These are phyloP conservation scores for Grallaria varia DNA, from an alignment of 2,113 vertebrate genomes.

Conservation along the genomic window DNA sequence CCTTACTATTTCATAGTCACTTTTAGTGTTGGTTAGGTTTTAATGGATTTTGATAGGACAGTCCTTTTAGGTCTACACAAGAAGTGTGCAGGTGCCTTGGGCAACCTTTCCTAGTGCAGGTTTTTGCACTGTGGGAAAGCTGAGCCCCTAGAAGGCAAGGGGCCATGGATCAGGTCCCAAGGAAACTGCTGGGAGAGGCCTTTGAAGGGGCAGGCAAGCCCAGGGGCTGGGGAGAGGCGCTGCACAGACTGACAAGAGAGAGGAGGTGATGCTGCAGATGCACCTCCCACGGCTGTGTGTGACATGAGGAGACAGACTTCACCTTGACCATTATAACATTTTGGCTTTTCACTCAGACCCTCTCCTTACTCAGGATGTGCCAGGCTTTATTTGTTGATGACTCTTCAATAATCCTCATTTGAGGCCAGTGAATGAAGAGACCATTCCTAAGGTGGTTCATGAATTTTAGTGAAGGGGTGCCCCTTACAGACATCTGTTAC, in stretches of 20 bases:
- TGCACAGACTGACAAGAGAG: rapidly evolving
- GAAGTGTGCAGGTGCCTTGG: not conserved
- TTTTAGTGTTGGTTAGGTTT: not conserved
- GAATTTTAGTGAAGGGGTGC: not conserved
- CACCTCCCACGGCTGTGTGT: not conserved
- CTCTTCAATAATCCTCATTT: not conserved
- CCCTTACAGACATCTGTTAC: not conserved
- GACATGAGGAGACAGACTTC: not conserved
- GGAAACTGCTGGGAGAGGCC: not conserved
- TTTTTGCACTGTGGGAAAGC: not conserved
- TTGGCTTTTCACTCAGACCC: not conserved
- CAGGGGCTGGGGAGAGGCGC: not conserved
- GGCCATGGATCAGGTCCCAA: not conserved
- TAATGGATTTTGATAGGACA: not conserved
- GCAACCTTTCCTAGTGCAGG: not conserved
- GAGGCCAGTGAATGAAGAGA: not conserved
- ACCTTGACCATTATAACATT: not conserved
- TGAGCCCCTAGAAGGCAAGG: rapidly evolving
- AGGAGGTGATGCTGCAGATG: too few relatives aligned
- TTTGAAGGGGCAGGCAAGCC: not conserved
- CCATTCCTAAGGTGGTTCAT: not conserved
- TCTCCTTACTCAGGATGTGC: not conserved
- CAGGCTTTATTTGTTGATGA: not conserved
- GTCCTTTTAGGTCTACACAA: not conserved
- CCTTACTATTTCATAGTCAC: not conserved